These are phyloP conservation scores for Psilopsiagon aurifrons DNA, from an alignment of 2,113 vertebrate species.

Conservation along the genomic window DNA sequence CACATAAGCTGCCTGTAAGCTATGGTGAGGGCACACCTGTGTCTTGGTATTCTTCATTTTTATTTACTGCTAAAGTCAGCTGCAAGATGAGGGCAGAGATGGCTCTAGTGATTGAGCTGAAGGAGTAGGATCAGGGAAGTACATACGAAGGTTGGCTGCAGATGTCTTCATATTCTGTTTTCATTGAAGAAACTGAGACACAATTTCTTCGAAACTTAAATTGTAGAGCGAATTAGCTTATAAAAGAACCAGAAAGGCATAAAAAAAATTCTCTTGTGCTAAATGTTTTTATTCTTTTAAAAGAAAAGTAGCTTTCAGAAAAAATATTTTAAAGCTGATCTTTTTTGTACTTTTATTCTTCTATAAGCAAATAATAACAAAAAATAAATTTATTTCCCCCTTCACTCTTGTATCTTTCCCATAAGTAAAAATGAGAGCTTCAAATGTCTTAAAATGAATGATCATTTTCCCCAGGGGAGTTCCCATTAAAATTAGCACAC, in stretches of 20 bases:
- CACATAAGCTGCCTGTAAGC: not conserved
- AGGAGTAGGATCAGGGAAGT: not conserved
- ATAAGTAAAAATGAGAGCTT: not conserved
- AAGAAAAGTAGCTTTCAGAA: not conserved
- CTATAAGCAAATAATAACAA: not conserved
- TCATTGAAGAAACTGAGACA: not conserved
- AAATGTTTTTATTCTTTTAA: not conserved
- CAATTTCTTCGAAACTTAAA: not conserved
- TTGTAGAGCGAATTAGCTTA: not conserved
- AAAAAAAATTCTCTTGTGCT: not conserved
- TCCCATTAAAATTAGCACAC: constrained; percentile 16
- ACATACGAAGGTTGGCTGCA: not conserved
- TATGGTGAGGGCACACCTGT: not conserved
- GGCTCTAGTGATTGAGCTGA: not conserved
- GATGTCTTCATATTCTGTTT: not conserved
- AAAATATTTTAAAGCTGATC: not conserved
- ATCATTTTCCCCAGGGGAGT: not conserved
- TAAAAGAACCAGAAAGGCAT: not conserved
- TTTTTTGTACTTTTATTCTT: not conserved
- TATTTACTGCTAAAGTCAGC: not conserved
- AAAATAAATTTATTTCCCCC: not conserved
- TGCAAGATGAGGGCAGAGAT: not conserved
- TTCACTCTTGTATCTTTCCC: not conserved
- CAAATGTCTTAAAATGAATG: not conserved
- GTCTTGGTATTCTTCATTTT: not conserved